Evolutionary conservation across 2,113 vertebrate genomes (phyloP).

Genomic region (Alexandromys fortis): DNA sequence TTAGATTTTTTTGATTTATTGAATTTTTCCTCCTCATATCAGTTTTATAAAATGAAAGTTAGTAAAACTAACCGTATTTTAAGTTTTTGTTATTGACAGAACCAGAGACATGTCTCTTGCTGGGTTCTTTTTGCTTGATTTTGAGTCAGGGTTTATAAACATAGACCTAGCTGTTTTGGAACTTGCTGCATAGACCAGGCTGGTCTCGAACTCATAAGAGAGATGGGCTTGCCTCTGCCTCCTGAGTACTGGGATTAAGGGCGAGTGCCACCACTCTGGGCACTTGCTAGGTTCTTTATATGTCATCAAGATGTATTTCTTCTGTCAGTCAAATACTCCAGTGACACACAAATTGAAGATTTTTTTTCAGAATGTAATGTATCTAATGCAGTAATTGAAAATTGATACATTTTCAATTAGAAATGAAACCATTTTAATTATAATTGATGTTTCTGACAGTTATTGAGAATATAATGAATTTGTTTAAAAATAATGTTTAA

Average conservation of each 20-base stretch:
- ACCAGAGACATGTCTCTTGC: not conserved
- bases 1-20: not conserved
- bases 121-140: not conserved
- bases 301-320: not conserved
- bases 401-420: constrained; percentile 50
- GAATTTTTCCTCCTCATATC: not conserved
- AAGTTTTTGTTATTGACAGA: not conserved
- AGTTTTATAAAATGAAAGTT: constrained; percentile 46
- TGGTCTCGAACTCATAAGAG: not conserved
- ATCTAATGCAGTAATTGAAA: constrained; percentile 31
- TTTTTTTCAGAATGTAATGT: not conserved
- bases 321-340: not conserved
- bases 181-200: not conserved
- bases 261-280: not conserved
- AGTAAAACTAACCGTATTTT: constrained; percentile 15
- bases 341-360: not conserved
- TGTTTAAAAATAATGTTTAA: constrained; percentile 46
- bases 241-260: not conserved
- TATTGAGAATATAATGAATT: not conserved
- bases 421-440: constrained; percentile 55
- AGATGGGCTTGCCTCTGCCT: not conserved
- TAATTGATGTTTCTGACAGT: constrained; percentile 4
- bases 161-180: not conserved
- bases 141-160: not conserved
- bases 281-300: not conserved